Conservation (phyloP, 2,888 invertebrate species). For the Dryomyza anilis region DNA sequence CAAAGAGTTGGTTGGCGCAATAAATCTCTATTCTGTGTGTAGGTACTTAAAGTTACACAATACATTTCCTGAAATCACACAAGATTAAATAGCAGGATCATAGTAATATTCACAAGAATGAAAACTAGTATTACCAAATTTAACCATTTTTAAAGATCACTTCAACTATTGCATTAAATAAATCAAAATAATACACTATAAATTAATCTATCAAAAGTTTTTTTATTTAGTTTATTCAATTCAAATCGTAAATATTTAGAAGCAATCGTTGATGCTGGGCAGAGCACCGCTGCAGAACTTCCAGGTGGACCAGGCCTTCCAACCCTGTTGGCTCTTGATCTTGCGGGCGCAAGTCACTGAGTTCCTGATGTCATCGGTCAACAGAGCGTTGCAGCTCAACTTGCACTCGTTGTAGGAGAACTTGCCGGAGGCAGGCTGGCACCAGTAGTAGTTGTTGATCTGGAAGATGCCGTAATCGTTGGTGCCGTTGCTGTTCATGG, state of each 20-base stretch:
- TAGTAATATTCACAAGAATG: no score
- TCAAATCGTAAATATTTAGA: constrained; percentile 37
- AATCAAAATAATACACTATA: no score
- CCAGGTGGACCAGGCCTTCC: constrained; percentile 53
- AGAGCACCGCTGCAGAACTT: constrained; percentile 45
- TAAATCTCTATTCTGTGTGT: no score
- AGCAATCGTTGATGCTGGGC: constrained; percentile 46
- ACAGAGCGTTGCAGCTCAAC: constrained; percentile 44
- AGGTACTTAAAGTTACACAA: no score
- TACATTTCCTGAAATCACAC: no score
- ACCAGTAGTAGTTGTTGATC: constrained; percentile 44
- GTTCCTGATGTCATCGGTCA: constrained; percentile 46
- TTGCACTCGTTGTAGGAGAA: constrained; percentile 49
- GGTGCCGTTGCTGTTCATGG: constrained; percentile 61
- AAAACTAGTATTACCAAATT: no score
- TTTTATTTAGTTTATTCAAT: no score
- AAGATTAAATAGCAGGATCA: no score
- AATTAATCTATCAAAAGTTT: no score
- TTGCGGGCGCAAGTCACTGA: constrained; percentile 48
- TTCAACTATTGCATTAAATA: no score
- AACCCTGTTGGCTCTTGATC: constrained; percentile 48
- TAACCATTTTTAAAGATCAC: no score
- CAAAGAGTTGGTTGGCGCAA: no score
- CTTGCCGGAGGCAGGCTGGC: constrained; percentile 42
- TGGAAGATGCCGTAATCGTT: constrained; percentile 59